These are phyloP conservation scores for Bombus turneri DNA, from an alignment of 1,140 invertebrate genomes.

Conservation along the genomic window DNA sequence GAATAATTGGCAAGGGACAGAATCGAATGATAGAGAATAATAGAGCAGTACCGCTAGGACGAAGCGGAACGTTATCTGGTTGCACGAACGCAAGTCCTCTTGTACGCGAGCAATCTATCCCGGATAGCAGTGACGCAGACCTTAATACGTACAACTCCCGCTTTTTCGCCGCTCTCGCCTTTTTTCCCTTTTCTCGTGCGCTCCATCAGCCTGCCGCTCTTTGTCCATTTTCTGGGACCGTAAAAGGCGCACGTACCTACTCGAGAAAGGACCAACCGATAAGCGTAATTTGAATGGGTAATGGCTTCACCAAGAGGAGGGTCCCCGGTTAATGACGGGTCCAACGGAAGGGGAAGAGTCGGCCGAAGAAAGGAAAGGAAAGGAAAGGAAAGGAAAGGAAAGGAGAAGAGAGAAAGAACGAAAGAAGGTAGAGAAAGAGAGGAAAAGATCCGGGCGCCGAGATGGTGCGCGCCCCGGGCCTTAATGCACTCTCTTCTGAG, in stretches of 20 bases:
- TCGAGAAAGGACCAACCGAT: conserved; percentile 65
- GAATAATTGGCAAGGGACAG: neutral
- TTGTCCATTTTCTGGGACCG: conserved; percentile 60
- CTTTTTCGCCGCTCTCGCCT: neutral
- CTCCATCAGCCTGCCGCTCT: conserved; percentile 20
- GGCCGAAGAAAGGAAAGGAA: neutral
- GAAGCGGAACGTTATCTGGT: conserved; percentile 28
- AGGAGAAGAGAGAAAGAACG: neutral
- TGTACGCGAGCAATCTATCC: neutral
- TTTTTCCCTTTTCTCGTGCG: neutral
- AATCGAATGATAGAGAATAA: neutral
- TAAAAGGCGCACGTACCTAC: conserved; percentile 61
- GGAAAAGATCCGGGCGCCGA: conserved; percentile 52
- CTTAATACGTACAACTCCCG: conserved; percentile 10
- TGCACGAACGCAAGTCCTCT: neutral
- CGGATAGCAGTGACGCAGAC: conserved; percentile 1
- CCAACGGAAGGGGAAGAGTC: conserved; percentile 20
- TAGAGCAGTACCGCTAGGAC: neutral
- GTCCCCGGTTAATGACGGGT: conserved; percentile 72
- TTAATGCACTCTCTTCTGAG: conserved; percentile 28
- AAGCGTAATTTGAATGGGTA: conserved; percentile 78
- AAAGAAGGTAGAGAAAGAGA: neutral
- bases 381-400: conserved; percentile 17
- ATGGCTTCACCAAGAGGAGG: conserved; percentile 70
- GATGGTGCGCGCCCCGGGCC: conserved; percentile 47